Evolutionary conservation across 2,797 vertebrate species (phyloP).

Genomic region (Thaleichthys pacificus): DNA sequence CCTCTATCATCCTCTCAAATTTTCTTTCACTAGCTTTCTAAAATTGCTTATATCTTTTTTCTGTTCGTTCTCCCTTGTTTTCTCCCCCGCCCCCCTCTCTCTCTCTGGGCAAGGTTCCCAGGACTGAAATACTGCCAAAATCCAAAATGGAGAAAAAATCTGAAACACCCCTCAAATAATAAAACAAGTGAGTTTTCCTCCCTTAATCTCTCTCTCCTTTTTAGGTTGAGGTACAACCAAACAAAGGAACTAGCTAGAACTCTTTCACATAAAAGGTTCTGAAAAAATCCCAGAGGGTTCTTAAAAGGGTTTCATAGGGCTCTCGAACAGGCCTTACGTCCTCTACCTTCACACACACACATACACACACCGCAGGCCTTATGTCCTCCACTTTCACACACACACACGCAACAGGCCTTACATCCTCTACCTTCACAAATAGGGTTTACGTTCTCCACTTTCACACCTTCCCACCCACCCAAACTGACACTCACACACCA

Average conservation of each 20-base stretch:
- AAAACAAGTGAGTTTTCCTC: background rate
- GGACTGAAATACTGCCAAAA: constrained; percentile 63
- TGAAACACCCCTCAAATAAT: constrained; percentile 30
- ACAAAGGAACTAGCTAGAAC: background rate
- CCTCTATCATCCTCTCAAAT: background rate
- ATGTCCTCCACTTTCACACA: background rate
- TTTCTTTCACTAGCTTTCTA: background rate
- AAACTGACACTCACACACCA: constrained; percentile 43
- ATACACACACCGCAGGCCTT: too few relatives aligned
- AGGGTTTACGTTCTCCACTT: background rate
- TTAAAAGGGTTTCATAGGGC: background rate
- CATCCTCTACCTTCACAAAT: background rate
- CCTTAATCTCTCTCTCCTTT: background rate
- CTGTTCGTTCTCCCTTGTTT: too few relatives aligned
- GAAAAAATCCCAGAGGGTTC: background rate
- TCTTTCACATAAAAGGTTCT: background rate
- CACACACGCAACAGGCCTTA: background rate
- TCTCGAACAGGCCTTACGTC: background rate
- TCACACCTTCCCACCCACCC: constrained; percentile 27
- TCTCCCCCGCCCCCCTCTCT: constrained; percentile 33
- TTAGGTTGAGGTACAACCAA: background rate
- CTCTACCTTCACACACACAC: background rate
- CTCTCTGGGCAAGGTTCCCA: constrained; percentile 65
- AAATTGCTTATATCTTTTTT: constrained; percentile 42
- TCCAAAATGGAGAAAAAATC: constrained; percentile 77